Conservation (phyloP, 1,140 invertebrate genomes). For the Andricus grossulariae region DNA sequence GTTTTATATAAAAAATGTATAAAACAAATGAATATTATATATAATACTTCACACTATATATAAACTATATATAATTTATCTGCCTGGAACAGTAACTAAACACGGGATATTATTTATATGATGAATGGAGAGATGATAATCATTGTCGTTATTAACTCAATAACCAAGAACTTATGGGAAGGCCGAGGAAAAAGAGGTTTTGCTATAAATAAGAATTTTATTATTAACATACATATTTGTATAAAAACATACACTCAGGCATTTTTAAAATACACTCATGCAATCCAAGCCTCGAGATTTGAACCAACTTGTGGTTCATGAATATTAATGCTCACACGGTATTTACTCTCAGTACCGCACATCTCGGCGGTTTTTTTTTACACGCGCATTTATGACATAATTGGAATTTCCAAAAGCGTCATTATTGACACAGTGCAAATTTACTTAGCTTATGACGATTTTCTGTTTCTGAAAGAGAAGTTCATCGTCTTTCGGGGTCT, state of each 20-base stretch:
- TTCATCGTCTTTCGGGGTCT: neutral
- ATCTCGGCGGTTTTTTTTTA: neutral
- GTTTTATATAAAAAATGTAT: too few relatives aligned
- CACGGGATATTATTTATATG: too few relatives aligned
- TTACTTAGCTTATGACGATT: neutral
- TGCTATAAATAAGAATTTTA: constrained; percentile 10
- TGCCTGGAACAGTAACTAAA: too few relatives aligned
- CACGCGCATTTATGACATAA: neutral
- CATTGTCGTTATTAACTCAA: too few relatives aligned
- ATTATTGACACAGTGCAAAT: neutral
- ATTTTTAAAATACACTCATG: neutral
- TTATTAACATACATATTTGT: constrained; percentile 7
- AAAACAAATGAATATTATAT: too few relatives aligned
- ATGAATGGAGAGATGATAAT: too few relatives aligned
- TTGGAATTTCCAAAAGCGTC: constrained; percentile 27
- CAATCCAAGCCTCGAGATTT: neutral
- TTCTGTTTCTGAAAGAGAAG: neutral
- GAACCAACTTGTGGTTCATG: neutral
- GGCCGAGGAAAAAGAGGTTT: constrained; percentile 4
- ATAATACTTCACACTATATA: too few relatives aligned
- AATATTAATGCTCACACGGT: constrained; percentile 1
- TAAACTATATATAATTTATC: too few relatives aligned
- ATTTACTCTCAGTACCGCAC: neutral
- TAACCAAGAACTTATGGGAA: neutral
- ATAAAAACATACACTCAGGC: neutral